Evolutionary conservation across 2,797 vertebrate species (phyloP).

Genomic region (Hoplostethus atlanticus): DNA sequence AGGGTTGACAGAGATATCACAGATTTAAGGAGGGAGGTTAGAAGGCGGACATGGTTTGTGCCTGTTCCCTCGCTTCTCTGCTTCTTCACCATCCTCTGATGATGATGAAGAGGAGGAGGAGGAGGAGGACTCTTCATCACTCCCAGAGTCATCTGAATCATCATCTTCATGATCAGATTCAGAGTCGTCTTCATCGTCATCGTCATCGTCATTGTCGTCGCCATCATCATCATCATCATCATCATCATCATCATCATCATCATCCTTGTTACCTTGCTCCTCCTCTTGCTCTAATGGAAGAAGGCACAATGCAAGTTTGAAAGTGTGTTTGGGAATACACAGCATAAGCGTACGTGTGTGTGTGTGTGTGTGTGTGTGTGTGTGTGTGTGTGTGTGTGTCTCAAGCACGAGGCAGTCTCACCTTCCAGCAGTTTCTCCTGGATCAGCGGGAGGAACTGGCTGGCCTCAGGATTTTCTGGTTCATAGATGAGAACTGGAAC

Average conservation of each 20-base stretch:
- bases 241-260: constrained; percentile 12
- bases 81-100: constrained; percentile 36
- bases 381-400: constrained; percentile 9
- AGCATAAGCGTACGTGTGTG: background rate
- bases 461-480: constrained; percentile 87
- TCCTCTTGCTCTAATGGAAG: constrained; percentile 52
- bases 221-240: constrained; percentile 46
- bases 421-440: constrained; percentile 82
- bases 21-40: constrained; percentile 16
- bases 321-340: background rate
- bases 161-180: constrained; percentile 14
- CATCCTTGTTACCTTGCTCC: constrained; percentile 55
- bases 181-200: constrained; percentile 23
- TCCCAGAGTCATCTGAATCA: constrained; percentile 8
- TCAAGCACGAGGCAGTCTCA: constrained; percentile 59
- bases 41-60: constrained; percentile 28
- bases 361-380: background rate
- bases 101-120: constrained; percentile 55
- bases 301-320: background rate
- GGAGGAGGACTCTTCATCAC: constrained; percentile 56
- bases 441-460: constrained; percentile 86
- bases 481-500: constrained; percentile 88
- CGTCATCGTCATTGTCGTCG: constrained; percentile 32
- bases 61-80: constrained; percentile 35
- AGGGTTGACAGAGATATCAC: background rate